Base-by-base conservation (phyloP, 2,888 invertebrate genomes). In the Pinctada fucata region DNA sequence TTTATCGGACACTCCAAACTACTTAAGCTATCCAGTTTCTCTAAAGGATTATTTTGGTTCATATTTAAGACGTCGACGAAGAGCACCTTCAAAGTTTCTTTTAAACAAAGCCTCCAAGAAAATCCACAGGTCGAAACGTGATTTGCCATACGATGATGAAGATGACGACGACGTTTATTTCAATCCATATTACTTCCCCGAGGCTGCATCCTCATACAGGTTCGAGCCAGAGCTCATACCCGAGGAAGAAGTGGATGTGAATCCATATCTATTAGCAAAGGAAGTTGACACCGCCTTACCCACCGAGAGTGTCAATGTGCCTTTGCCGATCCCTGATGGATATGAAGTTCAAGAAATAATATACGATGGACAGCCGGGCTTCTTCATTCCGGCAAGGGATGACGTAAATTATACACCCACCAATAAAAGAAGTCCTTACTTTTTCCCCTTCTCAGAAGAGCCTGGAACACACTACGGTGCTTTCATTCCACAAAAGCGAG, bases 401-500 rank as follows among this genome's bases (percentile, higher is more conserved):
- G 81, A 82, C 13, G 78, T 83, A 10, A 79, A 82, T n/a, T 83
- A 82, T 73, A 81, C 83, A 3, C 83, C 83, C 16, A 82, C 82
- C 6, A 76, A 82, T 10, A 86, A 86, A 69, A 75, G 86, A 63
- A 79, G 74, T 31, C 31, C 75, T n/a, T 79, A 83, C 65, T 86
- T 85, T 74, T 86, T 75, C 65, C 86, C 86, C 1, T 81, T 78
- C 69, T 85, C 79, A 51, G 78, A 80, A 58, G 86, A 86, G 65
- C 86, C 86, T 8, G 72, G 76, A 8, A 74, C 85, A n/a, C 84
- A 85, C 70, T 85, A 81, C 67, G 64, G 75, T 63, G 82, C 82
- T 13, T 85, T 86, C 71, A 79, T 86, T 49, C 83, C 86, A 47
- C 74, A 85, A 64, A 86, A 85, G 64, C 47, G 85, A 70, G 83